Evolutionary conservation across 2,888 invertebrate genomes (phyloP).

Genomic region (Drosophila flavopinicola): DNA sequence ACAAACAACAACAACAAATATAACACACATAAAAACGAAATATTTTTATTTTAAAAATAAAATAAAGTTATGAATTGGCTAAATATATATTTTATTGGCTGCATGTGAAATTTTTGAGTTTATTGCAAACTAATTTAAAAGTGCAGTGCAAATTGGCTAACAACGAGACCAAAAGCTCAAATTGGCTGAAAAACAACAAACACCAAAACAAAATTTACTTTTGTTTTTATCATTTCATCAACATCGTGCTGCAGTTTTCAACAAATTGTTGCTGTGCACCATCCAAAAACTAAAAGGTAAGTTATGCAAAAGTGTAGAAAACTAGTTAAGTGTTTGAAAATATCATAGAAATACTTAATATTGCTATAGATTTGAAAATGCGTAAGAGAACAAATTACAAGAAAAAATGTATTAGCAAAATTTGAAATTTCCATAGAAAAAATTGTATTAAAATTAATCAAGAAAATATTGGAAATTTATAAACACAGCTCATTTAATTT

Average conservation of each 20-base stretch:
- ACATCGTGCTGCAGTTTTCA: conserved; percentile 23
- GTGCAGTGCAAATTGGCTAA: conserved; percentile 56
- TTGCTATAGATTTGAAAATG: too few relatives aligned
- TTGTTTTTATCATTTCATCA: conserved; percentile 33
- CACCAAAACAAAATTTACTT: conserved; percentile 22
- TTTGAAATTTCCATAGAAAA: too few relatives aligned
- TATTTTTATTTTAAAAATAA: conserved; percentile 34
- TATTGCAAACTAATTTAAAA: conserved; percentile 23
- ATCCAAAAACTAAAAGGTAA: conserved; percentile 43
- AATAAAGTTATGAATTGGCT: conserved; percentile 59
- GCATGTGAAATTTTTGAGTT: conserved; percentile 55
- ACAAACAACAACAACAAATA: conserved; percentile 12
- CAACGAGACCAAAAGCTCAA: conserved; percentile 20
- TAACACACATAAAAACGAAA: conserved; percentile 23
- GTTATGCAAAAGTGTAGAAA: conserved; percentile 11
- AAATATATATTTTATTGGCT: conserved; percentile 46
- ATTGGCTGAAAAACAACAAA: conserved; percentile 19
- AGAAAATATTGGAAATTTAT: too few relatives aligned
- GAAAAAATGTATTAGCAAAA: too few relatives aligned
- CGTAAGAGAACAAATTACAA: too few relatives aligned
- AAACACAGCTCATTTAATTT: too few relatives aligned
- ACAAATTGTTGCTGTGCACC: conserved; percentile 31
- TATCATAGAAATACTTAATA: too few relatives aligned
- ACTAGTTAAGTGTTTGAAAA: neutral
- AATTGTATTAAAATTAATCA: too few relatives aligned